phyloP scores from a whole-genome alignment of 2,113 vertebrate species.

The Sinocyclocheilus anshuiensis region DNA sequence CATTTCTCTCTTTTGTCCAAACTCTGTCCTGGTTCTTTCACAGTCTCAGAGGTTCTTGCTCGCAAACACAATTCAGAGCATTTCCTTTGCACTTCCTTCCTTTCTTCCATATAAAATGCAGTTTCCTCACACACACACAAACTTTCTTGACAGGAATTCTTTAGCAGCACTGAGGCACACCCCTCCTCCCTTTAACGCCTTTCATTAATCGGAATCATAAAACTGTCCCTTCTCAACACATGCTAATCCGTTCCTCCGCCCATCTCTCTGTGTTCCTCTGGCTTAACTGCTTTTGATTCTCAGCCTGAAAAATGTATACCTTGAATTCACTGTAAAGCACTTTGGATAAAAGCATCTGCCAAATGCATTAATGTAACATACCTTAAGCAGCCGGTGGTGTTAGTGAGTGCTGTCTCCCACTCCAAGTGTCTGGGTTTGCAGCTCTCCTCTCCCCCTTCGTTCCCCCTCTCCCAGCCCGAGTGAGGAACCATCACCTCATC shows the following conservation, averaged over 20 bases:
- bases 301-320: neutral
- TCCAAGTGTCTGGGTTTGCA: constrained; percentile 92
- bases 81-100: constrained; percentile 55
- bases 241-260: constrained; percentile 41
- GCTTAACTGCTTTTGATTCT: neutral
- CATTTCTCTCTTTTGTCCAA: constrained; percentile 46
- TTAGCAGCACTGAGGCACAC: neutral
- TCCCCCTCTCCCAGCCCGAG: constrained; percentile 87
- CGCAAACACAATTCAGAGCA: constrained; percentile 34
- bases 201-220: constrained; percentile 14
- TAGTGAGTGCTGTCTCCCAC: constrained; percentile 93
- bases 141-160: constrained; percentile 21
- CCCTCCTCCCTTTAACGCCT: neutral
- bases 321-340: no score
- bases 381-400: constrained; percentile 95
- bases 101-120: constrained; percentile 46
- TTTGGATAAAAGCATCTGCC: neutral
- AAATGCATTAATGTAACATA: constrained; percentile 72
- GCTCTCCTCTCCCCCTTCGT: constrained; percentile 78
- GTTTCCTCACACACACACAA: constrained; percentile 31
- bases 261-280: neutral
- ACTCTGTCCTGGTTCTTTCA: constrained; percentile 22
- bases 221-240: neutral
- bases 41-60: constrained; percentile 26
- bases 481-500: constrained; percentile 92